Evolutionary conservation across 2,888 invertebrate species (phyloP).

Genomic region (Andricus curvator): DNA sequence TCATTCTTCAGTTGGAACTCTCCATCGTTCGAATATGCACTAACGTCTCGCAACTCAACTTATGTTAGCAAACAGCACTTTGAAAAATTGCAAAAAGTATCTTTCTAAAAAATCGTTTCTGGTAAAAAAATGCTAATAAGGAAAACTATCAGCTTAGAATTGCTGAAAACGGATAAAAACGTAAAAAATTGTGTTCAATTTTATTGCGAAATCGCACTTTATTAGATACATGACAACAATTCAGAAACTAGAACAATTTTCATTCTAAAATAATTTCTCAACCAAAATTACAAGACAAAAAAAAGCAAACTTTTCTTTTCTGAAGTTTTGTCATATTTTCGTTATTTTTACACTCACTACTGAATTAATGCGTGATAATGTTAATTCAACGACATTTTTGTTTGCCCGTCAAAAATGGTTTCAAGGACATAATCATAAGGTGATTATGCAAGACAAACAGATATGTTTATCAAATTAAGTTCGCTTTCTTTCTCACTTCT

Average conservation of each 20-base stretch:
- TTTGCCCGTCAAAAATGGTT: neutral
- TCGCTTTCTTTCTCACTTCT: conserved; percentile 10
- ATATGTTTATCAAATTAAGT: conserved; percentile 16
- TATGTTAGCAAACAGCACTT: neutral
- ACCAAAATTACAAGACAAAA: neutral
- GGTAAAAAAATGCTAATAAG: neutral
- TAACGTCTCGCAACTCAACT: conserved; percentile 1
- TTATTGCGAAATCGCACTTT: neutral
- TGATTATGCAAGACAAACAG: conserved; percentile 5
- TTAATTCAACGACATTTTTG: neutral
- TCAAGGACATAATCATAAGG: conserved; percentile 20
- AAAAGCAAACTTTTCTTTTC: too few relatives aligned
- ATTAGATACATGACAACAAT: neutral
- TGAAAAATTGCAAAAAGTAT: neutral
- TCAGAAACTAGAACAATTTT: neutral
- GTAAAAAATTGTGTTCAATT: neutral
- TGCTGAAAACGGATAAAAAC: neutral
- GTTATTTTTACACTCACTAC: neutral
- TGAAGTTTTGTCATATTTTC: neutral
- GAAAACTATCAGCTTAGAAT: neutral
- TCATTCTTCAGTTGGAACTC: conserved; percentile 37
- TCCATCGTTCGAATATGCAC: conserved; percentile 6
- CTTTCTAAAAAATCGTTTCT: neutral
- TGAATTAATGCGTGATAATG: neutral
- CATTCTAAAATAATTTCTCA: neutral